A percentile compares a stretch with the other conserved stretches of the same genome.
Evolutionary conservation across 1,140 invertebrate species (phyloP).

Genomic region (Drosophila ambigua): DNA sequence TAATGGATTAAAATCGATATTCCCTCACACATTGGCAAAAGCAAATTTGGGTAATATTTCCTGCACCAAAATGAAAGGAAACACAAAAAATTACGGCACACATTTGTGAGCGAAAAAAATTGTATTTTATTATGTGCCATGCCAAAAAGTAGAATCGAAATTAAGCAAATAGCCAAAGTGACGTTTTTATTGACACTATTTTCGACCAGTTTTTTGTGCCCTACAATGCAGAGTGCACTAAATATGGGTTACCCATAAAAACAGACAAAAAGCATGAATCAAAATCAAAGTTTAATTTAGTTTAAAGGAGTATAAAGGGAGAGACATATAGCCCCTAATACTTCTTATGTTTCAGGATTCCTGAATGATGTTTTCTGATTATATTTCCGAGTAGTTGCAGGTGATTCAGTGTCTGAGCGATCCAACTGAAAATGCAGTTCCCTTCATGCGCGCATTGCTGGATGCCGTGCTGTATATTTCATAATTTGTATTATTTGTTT

Average conservation of each 20-base stretch:
- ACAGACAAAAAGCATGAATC: no score
- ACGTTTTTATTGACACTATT: slow-evolving; percentile 59
- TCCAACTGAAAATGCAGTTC: neutral
- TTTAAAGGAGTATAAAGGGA: no score
- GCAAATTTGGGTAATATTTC: slow-evolving; percentile 29
- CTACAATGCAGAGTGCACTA: neutral
- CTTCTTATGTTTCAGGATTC: no score
- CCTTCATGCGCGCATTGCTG: neutral
- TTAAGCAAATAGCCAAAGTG: slow-evolving; percentile 64
- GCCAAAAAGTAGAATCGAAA: slow-evolving; percentile 61
- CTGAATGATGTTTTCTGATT: no score
- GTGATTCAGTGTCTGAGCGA: neutral
- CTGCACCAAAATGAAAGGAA: slow-evolving; percentile 17
- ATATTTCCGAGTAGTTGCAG: no score
- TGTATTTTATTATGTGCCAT: slow-evolving; percentile 52
- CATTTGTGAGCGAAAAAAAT: slow-evolving; percentile 32
- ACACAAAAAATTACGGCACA: slow-evolving; percentile 31
- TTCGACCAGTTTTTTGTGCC: slow-evolving; percentile 23
- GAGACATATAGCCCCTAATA: no score
- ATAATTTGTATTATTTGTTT: slow-evolving; percentile 64
- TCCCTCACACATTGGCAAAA: slow-evolving; percentile 5
- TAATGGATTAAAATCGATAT: slow-evolving; percentile 1
- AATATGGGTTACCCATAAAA: neutral
- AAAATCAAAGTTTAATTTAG: no score
- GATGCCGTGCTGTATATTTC: slow-evolving; percentile 32